Evolutionary conservation across 2,888 invertebrate genomes (phyloP).

Genomic region (Orchesellides sinensis): DNA sequence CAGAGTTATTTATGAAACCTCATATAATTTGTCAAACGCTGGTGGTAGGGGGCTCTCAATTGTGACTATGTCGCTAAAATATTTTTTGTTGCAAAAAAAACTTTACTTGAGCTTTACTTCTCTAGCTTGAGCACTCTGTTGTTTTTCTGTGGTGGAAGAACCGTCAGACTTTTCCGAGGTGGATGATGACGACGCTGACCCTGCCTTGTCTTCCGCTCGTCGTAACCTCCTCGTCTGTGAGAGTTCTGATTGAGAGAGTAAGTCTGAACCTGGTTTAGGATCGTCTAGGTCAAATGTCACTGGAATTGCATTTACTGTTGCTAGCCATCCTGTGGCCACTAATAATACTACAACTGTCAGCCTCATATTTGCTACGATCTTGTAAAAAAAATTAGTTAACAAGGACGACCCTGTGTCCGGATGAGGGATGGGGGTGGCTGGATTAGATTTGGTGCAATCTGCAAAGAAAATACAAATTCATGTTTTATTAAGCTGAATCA

Average conservation of each 20-base stretch:
- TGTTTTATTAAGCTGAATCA: neutral
- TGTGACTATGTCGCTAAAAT: no score
- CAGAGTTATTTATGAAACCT: neutral
- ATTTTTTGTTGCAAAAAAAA: no score
- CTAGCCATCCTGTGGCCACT: constrained; percentile 62
- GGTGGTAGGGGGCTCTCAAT: no score
- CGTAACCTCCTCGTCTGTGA: constrained; percentile 69
- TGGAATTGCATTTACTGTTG: constrained; percentile 64
- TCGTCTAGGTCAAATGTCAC: constrained; percentile 72
- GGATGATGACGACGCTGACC: constrained; percentile 51
- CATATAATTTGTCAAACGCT: neutral
- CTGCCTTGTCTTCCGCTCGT: constrained; percentile 67
- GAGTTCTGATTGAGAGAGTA: constrained; percentile 73
- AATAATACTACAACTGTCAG: constrained; percentile 67
- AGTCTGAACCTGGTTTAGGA: constrained; percentile 71
- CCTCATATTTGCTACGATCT: constrained; percentile 64
- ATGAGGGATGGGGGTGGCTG: neutral
- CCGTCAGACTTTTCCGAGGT: constrained; percentile 65
- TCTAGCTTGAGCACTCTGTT: constrained; percentile 72
- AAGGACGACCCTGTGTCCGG: constrained; percentile 16
- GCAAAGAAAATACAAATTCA: neutral
- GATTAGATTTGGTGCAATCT: neutral
- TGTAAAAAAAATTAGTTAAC: neutral
- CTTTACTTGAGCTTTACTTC: constrained; percentile 61
- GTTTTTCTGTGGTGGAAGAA: constrained; percentile 58